Evolutionary conservation across 2,888 invertebrate species (phyloP), one percentile per base, ranked within the genome.

Genomic region (Stenchaetothrips biformis): DNA sequence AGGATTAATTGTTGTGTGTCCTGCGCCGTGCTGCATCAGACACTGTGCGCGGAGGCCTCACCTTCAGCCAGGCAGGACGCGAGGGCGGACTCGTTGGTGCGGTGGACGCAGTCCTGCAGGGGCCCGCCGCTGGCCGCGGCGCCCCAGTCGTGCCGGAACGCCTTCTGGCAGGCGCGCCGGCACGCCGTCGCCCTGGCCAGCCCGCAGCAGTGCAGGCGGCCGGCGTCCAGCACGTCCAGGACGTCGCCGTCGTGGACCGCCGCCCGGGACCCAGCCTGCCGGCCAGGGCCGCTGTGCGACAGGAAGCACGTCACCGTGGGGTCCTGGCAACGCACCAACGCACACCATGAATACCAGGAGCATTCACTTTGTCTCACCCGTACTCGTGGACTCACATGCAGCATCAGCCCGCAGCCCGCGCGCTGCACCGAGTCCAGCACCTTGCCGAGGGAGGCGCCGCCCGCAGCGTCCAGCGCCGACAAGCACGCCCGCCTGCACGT

Each of bases 201-300:
- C 21, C 11, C 67, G 67, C 67, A 74, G 67, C 67, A 74, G 67
- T 74, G 67, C 67, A 74, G 67, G 9, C 67, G 67, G 67, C 21
- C 21, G 25, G 25, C 67, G 67, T 74, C 67, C 67, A 74, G 25
- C 25, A 21, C 67, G 21, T 8, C 67, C 67, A 37, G 37, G n/a
- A 8, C 67, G 67, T 21, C 67, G 2, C 67, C 67, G 67, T 7
- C 25, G 21, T 11, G 21, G 67, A 25, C 67, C 21, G 21, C 67
- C 67, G n/a, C 67, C 25, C 7, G 53, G 53, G 53, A 6, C 53
- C 67, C 37, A 6, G 16, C 53, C 53, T 18, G 53, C 53, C 53
- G 53, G 53, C 53, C 13, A 4, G 53, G 53, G 18, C 67, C 11
- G 25, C 37, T 37, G 67, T 25, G 67, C 11, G 67, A 74, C 67